Base-by-base conservation (phyloP, 2,888 invertebrate genomes). In the Ceraclea dissimilis region DNA sequence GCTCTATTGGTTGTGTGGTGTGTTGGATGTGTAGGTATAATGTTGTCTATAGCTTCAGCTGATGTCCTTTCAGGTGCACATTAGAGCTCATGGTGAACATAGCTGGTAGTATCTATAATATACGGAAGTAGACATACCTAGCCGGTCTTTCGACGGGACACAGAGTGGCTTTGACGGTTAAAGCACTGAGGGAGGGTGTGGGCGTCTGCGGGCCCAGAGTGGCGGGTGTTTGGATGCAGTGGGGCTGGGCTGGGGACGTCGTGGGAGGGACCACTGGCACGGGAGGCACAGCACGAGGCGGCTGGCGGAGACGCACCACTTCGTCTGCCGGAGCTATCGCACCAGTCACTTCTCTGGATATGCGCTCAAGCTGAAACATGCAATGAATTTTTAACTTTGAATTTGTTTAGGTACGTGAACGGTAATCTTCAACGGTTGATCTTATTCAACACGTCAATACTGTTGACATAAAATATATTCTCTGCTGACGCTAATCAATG, bases 91-190 rank as follows among this genome's bases (percentile, higher is more conserved):
- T n/a, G n/a, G n/a, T n/a, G n/a, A n/a, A n/a, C n/a, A n/a, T n/a
- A n/a, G n/a, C n/a, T n/a, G 13, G 39, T n/a, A 39, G 26, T 26
- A 5, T 8, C 16, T 39, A 13, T 8, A 39, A 39, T 39, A 8
- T 8, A 16, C 13, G 39, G 13, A 39, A 8, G 39, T 18, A 19
- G 10, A 46, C 43, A 6, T 51, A 62, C 63, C 57, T 65, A 52
- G 64, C 65, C 2, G 67, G 66, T 8, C 64, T 51, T 4, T 63
- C 60, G 26, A 71, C 63, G 6, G 70, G 69, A 43, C 69, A 69
- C 19, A 74, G 66, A 43, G 71, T 68, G 31, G 75, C 73, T 1
- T 69, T 59, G 8, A 72, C 69, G 8, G 66, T 62, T 48, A 67
- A 63, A 57, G 66, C 68, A 49, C 66, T 64, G 22, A 67, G 65